These are phyloP conservation scores for Gallinago solitaria DNA, from an alignment of 2,797 vertebrate species.

Conservation along the genomic window DNA sequence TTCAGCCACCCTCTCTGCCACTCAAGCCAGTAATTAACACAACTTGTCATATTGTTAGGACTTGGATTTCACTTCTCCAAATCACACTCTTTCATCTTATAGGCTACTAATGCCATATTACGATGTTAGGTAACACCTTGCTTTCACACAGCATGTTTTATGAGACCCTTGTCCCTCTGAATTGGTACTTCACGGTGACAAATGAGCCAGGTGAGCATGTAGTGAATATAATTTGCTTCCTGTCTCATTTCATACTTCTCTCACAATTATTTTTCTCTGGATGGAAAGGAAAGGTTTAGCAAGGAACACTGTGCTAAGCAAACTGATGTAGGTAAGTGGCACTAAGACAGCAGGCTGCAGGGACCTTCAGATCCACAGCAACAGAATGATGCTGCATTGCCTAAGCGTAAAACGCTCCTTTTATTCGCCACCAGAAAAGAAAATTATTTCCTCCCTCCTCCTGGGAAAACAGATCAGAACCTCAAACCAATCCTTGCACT, in stretches of 20 bases:
- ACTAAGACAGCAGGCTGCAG: background rate
- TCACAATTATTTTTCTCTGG: background rate
- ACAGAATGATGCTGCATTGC: background rate
- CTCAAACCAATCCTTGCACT: conserved; percentile 66
- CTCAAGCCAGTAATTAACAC: background rate
- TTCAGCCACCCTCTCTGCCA: background rate
- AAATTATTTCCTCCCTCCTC: conserved; percentile 20
- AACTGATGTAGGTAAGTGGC: background rate
- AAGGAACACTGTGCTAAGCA: background rate
- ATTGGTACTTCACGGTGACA: background rate
- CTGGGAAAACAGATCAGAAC: conserved; percentile 13
- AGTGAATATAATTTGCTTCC: background rate
- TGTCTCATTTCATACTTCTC: background rate
- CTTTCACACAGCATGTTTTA: background rate
- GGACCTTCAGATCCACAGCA: background rate
- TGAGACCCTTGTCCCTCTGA: background rate
- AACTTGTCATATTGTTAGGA: background rate
- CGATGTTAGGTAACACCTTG: background rate
- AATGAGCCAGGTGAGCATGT: background rate
- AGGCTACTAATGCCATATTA: background rate
- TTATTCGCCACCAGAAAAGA: background rate
- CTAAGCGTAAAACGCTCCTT: background rate
- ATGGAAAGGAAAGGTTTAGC: background rate
- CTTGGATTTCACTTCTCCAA: background rate
- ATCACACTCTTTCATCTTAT: background rate